Conservation (phyloP, 2,113 vertebrate species). For the Numida meleagris region DNA sequence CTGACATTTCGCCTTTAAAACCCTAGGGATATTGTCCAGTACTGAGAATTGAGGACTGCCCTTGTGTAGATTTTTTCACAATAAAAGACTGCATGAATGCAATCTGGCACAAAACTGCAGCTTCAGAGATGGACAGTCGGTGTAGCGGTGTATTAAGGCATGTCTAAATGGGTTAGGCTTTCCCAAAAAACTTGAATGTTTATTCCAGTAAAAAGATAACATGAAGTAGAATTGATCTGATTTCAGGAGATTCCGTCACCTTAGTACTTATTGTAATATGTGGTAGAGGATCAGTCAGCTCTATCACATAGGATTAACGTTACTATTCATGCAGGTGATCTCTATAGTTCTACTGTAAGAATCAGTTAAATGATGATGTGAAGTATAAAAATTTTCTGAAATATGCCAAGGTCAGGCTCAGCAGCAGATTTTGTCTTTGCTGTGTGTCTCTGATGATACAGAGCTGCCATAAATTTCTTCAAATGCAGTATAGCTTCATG, state of each 20-base stretch:
- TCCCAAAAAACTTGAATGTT: background rate
- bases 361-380: background rate
- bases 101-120: background rate
- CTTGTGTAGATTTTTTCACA: background rate
- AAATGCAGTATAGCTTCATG: background rate
- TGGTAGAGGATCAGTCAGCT: background rate
- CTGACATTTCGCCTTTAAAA: background rate
- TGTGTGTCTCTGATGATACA: background rate
- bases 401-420: background rate
- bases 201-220: background rate
- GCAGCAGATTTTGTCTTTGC: background rate
- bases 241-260: background rate
- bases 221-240: background rate
- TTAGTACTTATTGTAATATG: background rate
- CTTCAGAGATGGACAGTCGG: background rate
- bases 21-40: background rate
- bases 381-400: background rate
- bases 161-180: background rate
- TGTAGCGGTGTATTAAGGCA: background rate
- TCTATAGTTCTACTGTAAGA: background rate
- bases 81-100: background rate
- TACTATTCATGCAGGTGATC: background rate
- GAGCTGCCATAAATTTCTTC: background rate
- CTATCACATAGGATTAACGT: background rate
- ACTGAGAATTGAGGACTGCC: background rate